Evolutionary conservation across 1,140 invertebrate species (phyloP), one percentile per base, ranked within the genome.

Genomic region (Medauroidea extradentata): DNA sequence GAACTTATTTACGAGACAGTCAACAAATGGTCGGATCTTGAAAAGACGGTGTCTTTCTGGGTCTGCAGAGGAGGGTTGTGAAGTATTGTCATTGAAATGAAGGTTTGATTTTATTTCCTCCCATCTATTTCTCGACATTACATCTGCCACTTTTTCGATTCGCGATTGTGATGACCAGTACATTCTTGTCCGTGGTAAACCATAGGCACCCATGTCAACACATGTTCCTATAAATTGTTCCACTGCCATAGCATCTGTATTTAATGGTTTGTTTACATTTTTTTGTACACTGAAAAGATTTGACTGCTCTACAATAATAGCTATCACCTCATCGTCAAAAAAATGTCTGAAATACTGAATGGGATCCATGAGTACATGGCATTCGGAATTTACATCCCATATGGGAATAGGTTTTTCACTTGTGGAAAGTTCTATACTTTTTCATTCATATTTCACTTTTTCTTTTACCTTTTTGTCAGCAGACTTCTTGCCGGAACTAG

Each of bases 291-390:
- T 21, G 23, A 14, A 53, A 14, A 39, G 53, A 60, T 66, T 66
- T 11, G 57, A 60, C 42, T 64, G 56, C 18, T 53, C 19, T 19
- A 57, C 54, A 9, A 66, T 64, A 13, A 53, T 23, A 29, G 58
- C 41, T 19, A 64, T 41, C 5, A 64, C 29, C 38, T 64, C 53
- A 19, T 53, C 19, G 41, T 62, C 44, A 54, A 66, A 62, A 41
- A 62, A 60, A 19, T 60, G 16, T 11, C n/a, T 38, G 34, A 66
- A 64, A 41, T 66, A 66, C 43, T 63, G 27, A 23, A 55, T 14
- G 2, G 62, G 59, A 53, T 43, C 8, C 44, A 21, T 46, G 3
- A 46, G 18, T n/a, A 21, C 44, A 11, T 46, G 5, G 5, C 13
- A 4, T 25, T 21, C 44, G 3, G 5, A 13, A 4, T 34, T 11